Percentiles rank a stretch among this genome's conserved stretches.
These are phyloP conservation scores for Lasioglossum lativentre DNA, from an alignment of 2,888 invertebrate genomes.

Conservation along the genomic window DNA sequence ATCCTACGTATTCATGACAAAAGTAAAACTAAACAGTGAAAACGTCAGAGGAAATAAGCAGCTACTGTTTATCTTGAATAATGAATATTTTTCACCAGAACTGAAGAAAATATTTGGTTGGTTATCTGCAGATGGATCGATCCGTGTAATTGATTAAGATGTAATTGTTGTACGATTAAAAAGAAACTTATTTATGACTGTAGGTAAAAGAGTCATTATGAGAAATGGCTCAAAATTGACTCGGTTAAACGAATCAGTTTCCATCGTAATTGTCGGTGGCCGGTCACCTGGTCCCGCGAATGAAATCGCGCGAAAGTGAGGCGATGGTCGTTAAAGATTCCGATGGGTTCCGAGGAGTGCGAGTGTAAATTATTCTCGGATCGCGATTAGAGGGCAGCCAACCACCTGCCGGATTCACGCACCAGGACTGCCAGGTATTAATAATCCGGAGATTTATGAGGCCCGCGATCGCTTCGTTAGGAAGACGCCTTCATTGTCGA, in stretches of 20 bases:
- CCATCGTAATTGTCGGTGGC: background rate
- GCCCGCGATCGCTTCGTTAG: slow-evolving; percentile 69
- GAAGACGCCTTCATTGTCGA: slow-evolving; percentile 67
- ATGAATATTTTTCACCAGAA: background rate
- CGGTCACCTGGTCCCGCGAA: slow-evolving; percentile 40
- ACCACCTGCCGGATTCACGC: slow-evolving; percentile 75
- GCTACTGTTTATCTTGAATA: background rate
- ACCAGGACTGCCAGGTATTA: slow-evolving; percentile 72
- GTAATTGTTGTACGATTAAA: background rate
- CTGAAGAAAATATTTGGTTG: background rate
- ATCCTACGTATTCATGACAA: too few relatives aligned
- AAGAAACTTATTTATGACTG: background rate
- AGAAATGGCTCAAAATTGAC: background rate
- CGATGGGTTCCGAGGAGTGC: slow-evolving; percentile 63
- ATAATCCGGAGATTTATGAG: slow-evolving; percentile 73
- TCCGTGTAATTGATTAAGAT: background rate
- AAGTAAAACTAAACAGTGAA: too few relatives aligned
- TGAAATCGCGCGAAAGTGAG: slow-evolving; percentile 60
- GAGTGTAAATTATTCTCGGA: slow-evolving; percentile 74
- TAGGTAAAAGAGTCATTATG: too few relatives aligned
- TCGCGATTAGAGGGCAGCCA: slow-evolving; percentile 72
- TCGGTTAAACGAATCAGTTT: slow-evolving; percentile 5
- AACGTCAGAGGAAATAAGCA: too few relatives aligned
- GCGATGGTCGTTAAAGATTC: slow-evolving; percentile 67
- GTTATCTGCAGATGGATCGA: background rate